These are phyloP conservation scores for Pyrocoelia pectoralis DNA, from an alignment of 2,888 invertebrate species.

Conservation along the genomic window DNA sequence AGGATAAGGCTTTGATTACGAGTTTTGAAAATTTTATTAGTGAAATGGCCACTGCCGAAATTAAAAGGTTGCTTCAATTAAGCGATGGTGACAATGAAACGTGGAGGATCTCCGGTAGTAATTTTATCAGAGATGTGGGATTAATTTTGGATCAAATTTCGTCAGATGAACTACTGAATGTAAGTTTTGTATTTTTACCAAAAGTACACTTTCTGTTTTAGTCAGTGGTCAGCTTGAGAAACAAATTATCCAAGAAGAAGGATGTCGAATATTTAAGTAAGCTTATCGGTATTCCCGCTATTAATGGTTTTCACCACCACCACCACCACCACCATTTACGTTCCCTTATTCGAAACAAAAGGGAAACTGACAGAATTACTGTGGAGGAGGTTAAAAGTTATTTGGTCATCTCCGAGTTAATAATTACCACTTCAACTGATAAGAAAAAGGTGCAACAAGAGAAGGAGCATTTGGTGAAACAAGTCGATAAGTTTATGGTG, in stretches of 20 bases:
- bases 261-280: not conserved
- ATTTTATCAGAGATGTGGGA: conserved; percentile 24
- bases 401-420: conserved; percentile 27
- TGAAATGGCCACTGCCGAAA: conserved; percentile 18
- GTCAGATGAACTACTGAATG: conserved; percentile 17
- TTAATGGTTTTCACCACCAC: too few relatives aligned
- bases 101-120: conserved; percentile 17
- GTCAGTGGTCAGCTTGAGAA: conserved; percentile 23
- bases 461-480: conserved; percentile 20
- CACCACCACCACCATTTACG: not conserved
- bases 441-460: conserved; percentile 16
- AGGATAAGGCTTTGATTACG: not conserved
- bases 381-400: conserved; percentile 29
- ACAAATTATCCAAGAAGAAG: conserved; percentile 15
- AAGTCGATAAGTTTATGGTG: conserved; percentile 28
- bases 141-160: conserved; percentile 14
- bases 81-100: conserved; percentile 4
- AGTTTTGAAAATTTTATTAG: conserved; percentile 8
- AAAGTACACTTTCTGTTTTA: conserved; percentile 7
- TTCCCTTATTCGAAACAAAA: not conserved
- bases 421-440: conserved; percentile 27
- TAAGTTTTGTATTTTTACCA: conserved; percentile 8
- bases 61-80: conserved; percentile 14
- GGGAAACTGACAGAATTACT: conserved; percentile 16
- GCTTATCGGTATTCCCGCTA: too few relatives aligned